Evolutionary conservation across 2,888 invertebrate genomes (phyloP), one percentile per base, ranked within the genome.

Genomic region (Aelia acuminata): DNA sequence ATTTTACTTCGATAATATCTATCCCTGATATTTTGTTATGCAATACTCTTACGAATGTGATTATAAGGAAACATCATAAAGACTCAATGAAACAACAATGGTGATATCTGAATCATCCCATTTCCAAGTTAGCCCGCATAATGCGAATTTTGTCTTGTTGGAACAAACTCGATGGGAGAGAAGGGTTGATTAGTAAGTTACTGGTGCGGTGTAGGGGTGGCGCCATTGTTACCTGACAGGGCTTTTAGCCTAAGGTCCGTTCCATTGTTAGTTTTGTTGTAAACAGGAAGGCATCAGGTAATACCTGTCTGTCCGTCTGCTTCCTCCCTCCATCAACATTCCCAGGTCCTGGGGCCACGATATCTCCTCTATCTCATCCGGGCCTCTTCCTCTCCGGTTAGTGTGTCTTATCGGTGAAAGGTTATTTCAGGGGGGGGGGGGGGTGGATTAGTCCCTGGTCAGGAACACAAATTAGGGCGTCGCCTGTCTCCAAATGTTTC

Each of bases 231-330:
- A 35, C 3, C 63, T 35, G 63, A 35, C 31, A 35, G 63, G 63
- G 63, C 63, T 70, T 70, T 70, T 70, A 70, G 63, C 35, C 20
- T 18, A 18, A 3, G 63, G 63, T 18, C 35, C 26, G 57, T 15
- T 0, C 63, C 35, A 70, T 70, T 70, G 63, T 70, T 70, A 13
- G 63, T 10, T 35, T 1, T 15, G 8, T 1, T 70, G 63, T 70
- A 70, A 35, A 70, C 63, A 70, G 63, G 63, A 70, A 70, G 63
- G 63, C 63, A 70, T 70, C 63, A 70, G 63, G 63, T 35, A 70
- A 70, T 70, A 70, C 63, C 63, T 70, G 22, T 70, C 63, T 70
- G 63, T 70, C 63, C 63, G 31, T 20, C 63, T 35, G 63, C 63
- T 70, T 70, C 35, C 63, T 70, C 5, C 10, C 0, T 20, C 63